phyloP scores from a whole-genome alignment of 2,113 vertebrate species.

The Dromas ardeola region DNA sequence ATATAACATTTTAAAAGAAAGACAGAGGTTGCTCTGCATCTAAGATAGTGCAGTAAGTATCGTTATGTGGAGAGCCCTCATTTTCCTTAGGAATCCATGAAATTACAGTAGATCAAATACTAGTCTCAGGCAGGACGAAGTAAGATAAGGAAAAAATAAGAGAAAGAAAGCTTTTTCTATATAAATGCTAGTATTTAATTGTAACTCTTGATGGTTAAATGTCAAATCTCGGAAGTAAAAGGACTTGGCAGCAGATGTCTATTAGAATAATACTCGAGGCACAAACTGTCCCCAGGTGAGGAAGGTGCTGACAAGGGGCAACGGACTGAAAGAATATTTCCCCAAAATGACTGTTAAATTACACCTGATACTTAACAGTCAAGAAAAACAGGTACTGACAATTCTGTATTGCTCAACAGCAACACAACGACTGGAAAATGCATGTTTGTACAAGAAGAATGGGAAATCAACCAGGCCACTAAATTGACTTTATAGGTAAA shows the following conservation, averaged over 20 bases:
- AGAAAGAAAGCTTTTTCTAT: neutral
- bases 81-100: neutral
- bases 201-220: neutral
- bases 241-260: neutral
- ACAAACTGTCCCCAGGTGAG: neutral
- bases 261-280: neutral
- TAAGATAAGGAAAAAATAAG: neutral
- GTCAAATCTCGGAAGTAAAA: neutral
- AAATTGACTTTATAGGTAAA: neutral
- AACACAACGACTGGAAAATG: neutral
- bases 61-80: accelerated
- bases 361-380: neutral
- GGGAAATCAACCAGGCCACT: neutral
- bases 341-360: neutral
- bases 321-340: neutral
- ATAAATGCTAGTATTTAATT: neutral
- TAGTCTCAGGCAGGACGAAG: neutral
- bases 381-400: conserved; percentile 10
- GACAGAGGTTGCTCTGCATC: neutral
- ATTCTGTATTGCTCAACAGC: neutral
- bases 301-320: neutral
- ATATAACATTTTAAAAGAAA: neutral
- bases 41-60: neutral
- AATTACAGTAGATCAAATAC: neutral
- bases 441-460: neutral